Conservation (phyloP, 2,888 invertebrate species). For the Temnothorax unifasciatus region DNA sequence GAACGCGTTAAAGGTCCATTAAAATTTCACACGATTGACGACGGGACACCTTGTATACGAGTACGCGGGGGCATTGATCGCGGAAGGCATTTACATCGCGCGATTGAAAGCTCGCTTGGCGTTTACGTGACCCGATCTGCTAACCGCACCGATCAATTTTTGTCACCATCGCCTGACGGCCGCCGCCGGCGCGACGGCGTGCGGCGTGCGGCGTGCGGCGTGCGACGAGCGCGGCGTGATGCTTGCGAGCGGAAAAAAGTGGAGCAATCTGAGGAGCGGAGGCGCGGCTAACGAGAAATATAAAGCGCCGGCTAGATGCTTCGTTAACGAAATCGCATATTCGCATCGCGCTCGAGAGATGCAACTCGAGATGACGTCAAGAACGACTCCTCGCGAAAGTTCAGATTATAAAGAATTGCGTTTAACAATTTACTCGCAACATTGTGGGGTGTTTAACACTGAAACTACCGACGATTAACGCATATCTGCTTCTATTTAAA, state of each 20-base stretch:
- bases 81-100: slow-evolving; percentile 62
- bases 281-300: slow-evolving; percentile 28
- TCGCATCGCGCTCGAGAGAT: slow-evolving; percentile 15
- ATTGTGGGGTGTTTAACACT: background rate
- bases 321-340: slow-evolving; percentile 46
- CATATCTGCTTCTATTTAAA: background rate
- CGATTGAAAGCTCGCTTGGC: slow-evolving; percentile 57
- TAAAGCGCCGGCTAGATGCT: slow-evolving; percentile 37
- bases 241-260: slow-evolving; percentile 42
- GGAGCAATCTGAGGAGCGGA: slow-evolving; percentile 46
- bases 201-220: no score
- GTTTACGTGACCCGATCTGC: slow-evolving; percentile 65
- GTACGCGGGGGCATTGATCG: slow-evolving; percentile 63
- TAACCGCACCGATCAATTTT: slow-evolving; percentile 62
- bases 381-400: background rate
- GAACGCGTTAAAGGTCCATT: slow-evolving; percentile 21
- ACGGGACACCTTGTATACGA: slow-evolving; percentile 50
- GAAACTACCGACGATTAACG: background rate
- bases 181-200: no score
- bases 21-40: slow-evolving; percentile 19
- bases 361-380: slow-evolving; percentile 9
- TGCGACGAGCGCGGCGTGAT: background rate
- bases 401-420: background rate
- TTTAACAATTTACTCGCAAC: background rate
- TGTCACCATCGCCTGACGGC: slow-evolving; percentile 30